phyloP scores from a whole-genome alignment of 2,797 vertebrate genomes.

The Syndactyla subalaris region DNA sequence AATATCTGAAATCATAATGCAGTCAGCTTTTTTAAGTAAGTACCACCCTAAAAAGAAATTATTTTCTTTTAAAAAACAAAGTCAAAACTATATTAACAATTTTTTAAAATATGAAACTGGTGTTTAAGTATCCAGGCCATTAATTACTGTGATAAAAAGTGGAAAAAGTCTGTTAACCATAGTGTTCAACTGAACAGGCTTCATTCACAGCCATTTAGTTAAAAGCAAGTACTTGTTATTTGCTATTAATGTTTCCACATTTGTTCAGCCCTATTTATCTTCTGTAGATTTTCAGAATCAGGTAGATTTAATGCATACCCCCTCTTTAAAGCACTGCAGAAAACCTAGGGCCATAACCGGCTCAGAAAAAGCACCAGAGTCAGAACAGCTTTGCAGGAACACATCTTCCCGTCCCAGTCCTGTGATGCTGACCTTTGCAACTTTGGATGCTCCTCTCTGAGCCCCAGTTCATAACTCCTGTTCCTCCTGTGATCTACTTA shows the following conservation, averaged over 20 bases:
- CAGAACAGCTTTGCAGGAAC: not conserved
- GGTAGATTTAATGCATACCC: not conserved
- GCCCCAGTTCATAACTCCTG: fast-evolving
- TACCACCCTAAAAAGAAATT: not conserved
- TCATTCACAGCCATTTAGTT: not conserved
- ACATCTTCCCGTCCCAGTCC: not conserved
- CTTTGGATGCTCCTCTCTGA: not conserved
- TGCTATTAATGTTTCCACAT: not conserved
- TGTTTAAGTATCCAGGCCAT: not conserved
- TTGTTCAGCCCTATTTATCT: not conserved
- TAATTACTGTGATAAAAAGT: not conserved
- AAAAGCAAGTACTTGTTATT: not conserved
- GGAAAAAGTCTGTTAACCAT: not conserved
- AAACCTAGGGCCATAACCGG: not conserved
- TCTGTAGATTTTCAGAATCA: not conserved
- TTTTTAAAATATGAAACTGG: not conserved
- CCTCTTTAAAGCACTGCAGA: not conserved
- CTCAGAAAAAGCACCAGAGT: not conserved
- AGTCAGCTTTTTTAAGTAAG: not conserved
- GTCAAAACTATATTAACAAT: not conserved
- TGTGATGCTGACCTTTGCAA: not conserved
- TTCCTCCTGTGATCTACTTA: conserved; percentile 25
- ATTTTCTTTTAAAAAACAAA: not conserved
- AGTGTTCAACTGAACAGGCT: not conserved
- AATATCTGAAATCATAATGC: conserved; percentile 22